phyloP scores from a whole-genome alignment of 1,140 invertebrate genomes.

The Apocrypta bakeri region DNA sequence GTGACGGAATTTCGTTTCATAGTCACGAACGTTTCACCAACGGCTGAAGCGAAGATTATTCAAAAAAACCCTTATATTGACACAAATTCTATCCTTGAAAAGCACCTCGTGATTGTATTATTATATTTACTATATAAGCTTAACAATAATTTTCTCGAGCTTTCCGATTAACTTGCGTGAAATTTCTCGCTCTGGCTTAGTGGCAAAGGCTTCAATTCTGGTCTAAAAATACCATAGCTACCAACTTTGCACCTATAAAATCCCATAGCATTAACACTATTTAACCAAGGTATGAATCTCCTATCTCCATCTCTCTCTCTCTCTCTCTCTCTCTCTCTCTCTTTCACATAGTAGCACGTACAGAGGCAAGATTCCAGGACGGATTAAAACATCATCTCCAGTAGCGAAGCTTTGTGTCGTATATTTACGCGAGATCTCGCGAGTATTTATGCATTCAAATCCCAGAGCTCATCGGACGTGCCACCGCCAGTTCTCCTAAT shows the following conservation, averaged over 20 bases:
- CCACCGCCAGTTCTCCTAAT: slow-evolving; percentile 68
- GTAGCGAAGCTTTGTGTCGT: background rate
- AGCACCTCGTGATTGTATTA: too few species aligned
- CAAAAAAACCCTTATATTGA: too few species aligned
- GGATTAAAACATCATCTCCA: background rate
- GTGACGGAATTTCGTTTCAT: background rate
- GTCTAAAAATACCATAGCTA: too few species aligned
- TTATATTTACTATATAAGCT: too few species aligned
- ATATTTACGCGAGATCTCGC: slow-evolving; percentile 26
- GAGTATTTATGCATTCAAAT: slow-evolving; percentile 73
- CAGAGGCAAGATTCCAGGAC: background rate
- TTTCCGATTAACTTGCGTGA: too few species aligned
- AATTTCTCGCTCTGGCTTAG: too few species aligned
- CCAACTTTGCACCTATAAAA: background rate
- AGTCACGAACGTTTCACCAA: background rate
- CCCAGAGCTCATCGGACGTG: slow-evolving; percentile 68
- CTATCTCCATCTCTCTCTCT: background rate
- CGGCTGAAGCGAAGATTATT: too few species aligned
- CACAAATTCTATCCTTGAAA: too few species aligned
- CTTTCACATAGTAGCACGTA: background rate
- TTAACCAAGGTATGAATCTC: background rate
- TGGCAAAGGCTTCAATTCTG: too few species aligned
- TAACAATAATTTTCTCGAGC: too few species aligned
- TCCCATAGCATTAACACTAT: background rate
- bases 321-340: background rate